Evolutionary conservation across 1,140 invertebrate genomes (phyloP), one percentile per base, ranked within the genome.

Genomic region (Papilio machaon): DNA sequence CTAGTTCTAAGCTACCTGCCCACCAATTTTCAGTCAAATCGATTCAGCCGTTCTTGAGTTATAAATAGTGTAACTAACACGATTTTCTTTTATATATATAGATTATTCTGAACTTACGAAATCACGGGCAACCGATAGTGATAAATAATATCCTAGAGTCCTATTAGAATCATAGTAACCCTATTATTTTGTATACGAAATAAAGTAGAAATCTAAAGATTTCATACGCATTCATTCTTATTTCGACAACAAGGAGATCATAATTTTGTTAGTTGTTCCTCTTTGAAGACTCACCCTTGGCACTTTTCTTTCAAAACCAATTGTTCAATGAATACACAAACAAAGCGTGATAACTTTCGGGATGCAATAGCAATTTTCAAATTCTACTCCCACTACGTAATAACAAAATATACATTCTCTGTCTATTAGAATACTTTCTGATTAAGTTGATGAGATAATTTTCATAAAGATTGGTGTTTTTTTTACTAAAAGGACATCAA

Each of bases 191-290:
- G 81, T 82, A 79, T 19, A 73, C 43, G 81, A 82, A 81, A 84
- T 81, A 73, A 74, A 77, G 74, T 80, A 85, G 82, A 85, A 85
- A 83, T 73, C 81, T 58, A 81, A 43, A 43, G 81, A 76, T 82
- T 76, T 73, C 79, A 80, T 80, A 73, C 70, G 30, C 54, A 46
- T 58, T 54, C 38, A 60, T 80, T 80, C 70, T 73, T 73, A 73
- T 78, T 60, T 46, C 15, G 73, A 19, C n/a, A 58, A 76, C 73
- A 75, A 76, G 19, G 60, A 84, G 73, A 38, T 76, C 23, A 74
- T 81, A 86, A 87, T 87, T 87, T 83, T 84, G 83, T 84, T 83
- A 81, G 81, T 86, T 80, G 82, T 87, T 82, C 82, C 64, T 74
- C 70, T 46, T 49, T 79, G 67, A 64, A 46, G 67, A 38, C 54